Evolutionary conservation across 2,888 invertebrate species (phyloP), one percentile per base, ranked within the genome.

Genomic region (Sarcophaga caerulescens): DNA sequence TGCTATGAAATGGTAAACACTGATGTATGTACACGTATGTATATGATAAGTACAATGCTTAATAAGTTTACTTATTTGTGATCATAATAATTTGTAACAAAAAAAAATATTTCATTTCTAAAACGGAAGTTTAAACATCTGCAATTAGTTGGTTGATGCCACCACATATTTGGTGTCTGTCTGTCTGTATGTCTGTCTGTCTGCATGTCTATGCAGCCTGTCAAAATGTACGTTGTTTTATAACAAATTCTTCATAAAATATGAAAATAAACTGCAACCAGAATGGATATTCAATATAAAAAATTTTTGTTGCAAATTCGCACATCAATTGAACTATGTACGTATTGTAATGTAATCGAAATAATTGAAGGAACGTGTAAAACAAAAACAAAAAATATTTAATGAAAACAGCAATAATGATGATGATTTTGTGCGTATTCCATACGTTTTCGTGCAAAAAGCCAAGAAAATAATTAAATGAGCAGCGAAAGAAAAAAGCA

Each of bases 111-210:
- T 63, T 52, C 52, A 17, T 52, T 76, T 80, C 70, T 73, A 75
- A 84, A 86, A 84, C 86, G 86, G 86, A 86, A 86, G 84, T 86
- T 84, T 78, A 81, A 86, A 78, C 86, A 86, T 84, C 84, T 86
- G 84, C 81, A 86, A 84, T 83, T 85, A 85, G 69, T 75, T 78
- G 47, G 21, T 82, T 60, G 76, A 65, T 76, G 81, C 70, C 81
- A 81, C 70, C 81, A 81, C 81, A 76, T 60, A 60, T 47, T 11
- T 65, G 59, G 74, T 84, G 35, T 6, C 10, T 35, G 35, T 35
- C 35, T 35, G 35, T 10, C 35, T 35, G 10, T 35, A 8, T 35
- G 35, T 10, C 35, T 35, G 8, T 2, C 1, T 35, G 63, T 82
- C 75, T 79, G 44, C 25, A 57, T 45, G 65, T 77, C 77, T 74